Evolutionary conservation across 2,797 vertebrate genomes (phyloP), one percentile per base, ranked within the genome.

Genomic region (Cyclura pinguis): DNA sequence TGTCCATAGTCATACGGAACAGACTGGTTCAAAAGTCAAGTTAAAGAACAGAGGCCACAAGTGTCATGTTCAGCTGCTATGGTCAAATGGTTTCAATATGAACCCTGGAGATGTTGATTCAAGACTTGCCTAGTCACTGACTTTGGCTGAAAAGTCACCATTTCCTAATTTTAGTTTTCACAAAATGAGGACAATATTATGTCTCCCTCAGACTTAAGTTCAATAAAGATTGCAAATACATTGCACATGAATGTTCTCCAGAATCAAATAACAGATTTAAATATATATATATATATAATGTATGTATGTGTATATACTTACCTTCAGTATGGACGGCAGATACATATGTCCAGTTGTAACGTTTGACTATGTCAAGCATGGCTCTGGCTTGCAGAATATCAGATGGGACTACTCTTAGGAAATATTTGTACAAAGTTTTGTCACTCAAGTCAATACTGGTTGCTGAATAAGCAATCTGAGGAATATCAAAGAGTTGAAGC

Each of bases 331-430:
- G 99, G 85, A 99, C 98, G 4, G 99, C 99, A 5, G 99, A 99
- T 85, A 99, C 99, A 83, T 99, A 99, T 92, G 99, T 99, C 99
- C 99, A 99, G 96, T 99, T 99, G 97, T 99, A 99, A 12, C 98
- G 98, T 93, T 99, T 98, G 92, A 99, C 99, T 64, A 99, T 99
- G 94, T 99, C 99, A 94, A 99, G 98, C 96, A 99, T 99, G 89
- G 99, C 99, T 91, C 98, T 98, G 81, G 99, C 99, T 96, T 99
- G 99, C 55, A 99, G 98, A 0, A 98, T 98, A 96, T 99, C 99
- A 0, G 99, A 99, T 74, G 99, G 98, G 92, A 99, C 99, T 29
- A 99, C 99, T 93, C 99, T 97, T 94, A 99, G 97, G 96, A 99
- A 99, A 96, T 99, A 99, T 93, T 99, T 99, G 95, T 98, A 99